These are phyloP conservation scores for Dascyllus trimaculatus DNA, from an alignment of 2,113 vertebrate species.

Conservation along the genomic window DNA sequence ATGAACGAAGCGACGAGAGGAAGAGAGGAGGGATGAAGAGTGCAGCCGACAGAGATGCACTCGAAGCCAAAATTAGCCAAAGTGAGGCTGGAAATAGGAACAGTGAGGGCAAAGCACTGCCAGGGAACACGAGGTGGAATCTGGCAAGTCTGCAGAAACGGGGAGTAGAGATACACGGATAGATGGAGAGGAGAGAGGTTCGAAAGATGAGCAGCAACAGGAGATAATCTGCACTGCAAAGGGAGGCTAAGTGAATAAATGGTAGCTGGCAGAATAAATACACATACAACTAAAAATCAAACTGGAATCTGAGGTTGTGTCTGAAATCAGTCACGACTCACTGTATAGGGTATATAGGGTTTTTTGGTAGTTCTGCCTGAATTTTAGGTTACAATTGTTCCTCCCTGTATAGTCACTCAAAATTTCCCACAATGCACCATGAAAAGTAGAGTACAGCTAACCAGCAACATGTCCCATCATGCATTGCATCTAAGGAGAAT, in stretches of 20 bases:
- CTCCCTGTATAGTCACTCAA: too few species aligned
- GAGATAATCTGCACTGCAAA: not conserved
- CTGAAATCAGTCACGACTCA: too few species aligned
- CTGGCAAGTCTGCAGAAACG: slow-evolving; percentile 26
- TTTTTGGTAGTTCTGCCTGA: too few species aligned
- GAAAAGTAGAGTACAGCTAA: too few species aligned
- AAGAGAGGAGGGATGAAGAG: slow-evolving; percentile 37
- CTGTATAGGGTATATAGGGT: too few species aligned
- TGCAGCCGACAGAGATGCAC: slow-evolving; percentile 35
- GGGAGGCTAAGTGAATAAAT: slow-evolving; percentile 2
- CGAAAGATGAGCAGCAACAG: not conserved
- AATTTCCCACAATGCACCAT: too few species aligned
- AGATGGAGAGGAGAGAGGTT: slow-evolving; percentile 7
- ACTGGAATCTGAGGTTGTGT: too few species aligned
- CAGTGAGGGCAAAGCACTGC: slow-evolving; percentile 9
- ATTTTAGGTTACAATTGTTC: too few species aligned
- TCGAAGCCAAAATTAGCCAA: slow-evolving; percentile 48
- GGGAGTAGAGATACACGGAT: not conserved
- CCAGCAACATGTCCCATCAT: too few species aligned
- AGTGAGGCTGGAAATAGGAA: slow-evolving; percentile 21
- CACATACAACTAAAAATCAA: not conserved
- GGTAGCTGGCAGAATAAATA: not conserved
- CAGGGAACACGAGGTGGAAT: slow-evolving; percentile 13
- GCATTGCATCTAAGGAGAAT: too few species aligned
- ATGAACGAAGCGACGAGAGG: slow-evolving; percentile 31